Evolutionary conservation across 2,113 vertebrate species (phyloP).

Genomic region (Brachypteracias leptosomus): DNA sequence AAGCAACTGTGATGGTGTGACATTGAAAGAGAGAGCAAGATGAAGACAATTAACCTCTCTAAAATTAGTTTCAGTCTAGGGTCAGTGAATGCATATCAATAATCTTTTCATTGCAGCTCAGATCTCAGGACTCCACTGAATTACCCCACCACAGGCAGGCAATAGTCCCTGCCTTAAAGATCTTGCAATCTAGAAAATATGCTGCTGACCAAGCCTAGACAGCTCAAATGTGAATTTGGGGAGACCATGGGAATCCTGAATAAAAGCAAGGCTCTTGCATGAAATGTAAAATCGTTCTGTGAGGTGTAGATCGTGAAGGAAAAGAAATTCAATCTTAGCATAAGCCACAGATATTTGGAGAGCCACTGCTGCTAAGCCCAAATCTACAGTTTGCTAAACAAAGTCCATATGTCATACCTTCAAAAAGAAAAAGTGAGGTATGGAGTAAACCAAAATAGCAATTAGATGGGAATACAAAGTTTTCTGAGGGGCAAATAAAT

Average conservation of each 20-base stretch:
- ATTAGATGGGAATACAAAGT: neutral
- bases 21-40: neutral
- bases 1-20: neutral
- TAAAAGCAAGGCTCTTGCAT: neutral
- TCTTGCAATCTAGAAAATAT: neutral
- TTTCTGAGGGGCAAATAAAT: conserved; percentile 26
- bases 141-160: neutral
- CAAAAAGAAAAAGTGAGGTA: conserved; percentile 3
- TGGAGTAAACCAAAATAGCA: neutral
- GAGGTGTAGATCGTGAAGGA: neutral
- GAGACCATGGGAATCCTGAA: neutral
- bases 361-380: neutral
- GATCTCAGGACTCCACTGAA: neutral
- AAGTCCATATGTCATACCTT: neutral
- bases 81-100: neutral
- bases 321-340: neutral
- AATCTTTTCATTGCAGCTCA: neutral
- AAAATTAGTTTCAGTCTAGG: neutral
- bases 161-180: neutral
- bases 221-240: neutral
- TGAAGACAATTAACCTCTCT: neutral
- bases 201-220: neutral
- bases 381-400: neutral
- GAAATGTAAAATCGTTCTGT: neutral
- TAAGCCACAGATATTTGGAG: neutral